A percentile compares a stretch with the other conserved stretches of the same genome.
These are phyloP conservation scores for Incurvaria masculella DNA, from an alignment of 2,888 invertebrate species.

Conservation along the genomic window DNA sequence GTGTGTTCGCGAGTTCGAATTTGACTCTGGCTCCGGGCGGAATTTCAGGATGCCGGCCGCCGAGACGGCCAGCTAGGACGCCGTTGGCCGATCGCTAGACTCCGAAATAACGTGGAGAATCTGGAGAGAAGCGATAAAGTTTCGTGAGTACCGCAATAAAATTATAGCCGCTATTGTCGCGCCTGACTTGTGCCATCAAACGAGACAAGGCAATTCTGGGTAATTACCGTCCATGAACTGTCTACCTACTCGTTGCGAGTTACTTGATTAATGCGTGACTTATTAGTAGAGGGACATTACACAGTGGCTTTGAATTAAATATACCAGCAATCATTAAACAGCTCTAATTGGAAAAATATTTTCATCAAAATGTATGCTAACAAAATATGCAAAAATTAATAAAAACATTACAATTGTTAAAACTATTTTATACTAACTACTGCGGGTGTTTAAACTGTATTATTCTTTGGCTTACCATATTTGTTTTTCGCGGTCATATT, in stretches of 20 bases:
- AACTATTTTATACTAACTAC: conserved; percentile 2
- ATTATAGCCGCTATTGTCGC: background rate
- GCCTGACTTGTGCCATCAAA: too few relatives aligned
- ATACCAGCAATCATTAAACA: too few relatives aligned
- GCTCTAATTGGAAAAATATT: too few relatives aligned
- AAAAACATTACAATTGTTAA: background rate
- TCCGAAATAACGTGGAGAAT: background rate
- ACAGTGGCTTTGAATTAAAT: too few relatives aligned
- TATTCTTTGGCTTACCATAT: conserved; percentile 7
- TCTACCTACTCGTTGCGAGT: too few relatives aligned
- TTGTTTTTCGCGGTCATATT: conserved; percentile 8
- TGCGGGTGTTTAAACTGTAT: too few relatives aligned
- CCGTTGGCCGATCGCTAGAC: background rate
- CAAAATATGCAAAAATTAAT: too few relatives aligned
- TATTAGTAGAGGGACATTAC: too few relatives aligned
- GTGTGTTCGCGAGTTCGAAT: background rate
- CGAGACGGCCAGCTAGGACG: background rate
- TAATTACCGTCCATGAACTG: too few relatives aligned
- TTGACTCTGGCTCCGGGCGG: conserved; percentile 24
- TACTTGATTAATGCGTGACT: too few relatives aligned
- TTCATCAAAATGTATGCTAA: too few relatives aligned
- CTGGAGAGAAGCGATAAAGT: background rate
- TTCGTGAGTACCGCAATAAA: background rate
- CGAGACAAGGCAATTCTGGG: too few relatives aligned
- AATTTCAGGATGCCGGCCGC: conserved; percentile 10